Evolutionary conservation across 2,113 vertebrate species (phyloP), one percentile per base, ranked within the genome.

Genomic region (Ictidomys tridecemlineatus): DNA sequence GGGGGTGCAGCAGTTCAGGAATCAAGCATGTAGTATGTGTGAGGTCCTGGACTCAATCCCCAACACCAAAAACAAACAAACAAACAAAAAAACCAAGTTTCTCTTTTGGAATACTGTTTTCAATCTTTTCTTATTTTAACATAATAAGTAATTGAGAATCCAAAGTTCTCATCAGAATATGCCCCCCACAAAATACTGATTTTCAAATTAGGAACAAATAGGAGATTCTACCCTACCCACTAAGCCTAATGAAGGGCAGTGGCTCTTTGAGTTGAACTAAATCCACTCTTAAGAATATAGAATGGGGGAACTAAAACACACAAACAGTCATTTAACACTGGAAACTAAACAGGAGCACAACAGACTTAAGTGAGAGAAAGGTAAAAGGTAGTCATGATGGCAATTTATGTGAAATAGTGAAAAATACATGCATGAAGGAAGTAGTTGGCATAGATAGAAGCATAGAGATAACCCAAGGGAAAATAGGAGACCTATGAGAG

Each of bases 161-260:
- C 45, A 87, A 90, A 93, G 37, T 74, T 87, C 70, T 87, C 93
- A 48, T 78, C n/a, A 85, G 34, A 95, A 84, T 67, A 93, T 42
- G 37, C 0, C 34, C 73, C 83, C 53, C 45, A 45, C 45, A 80
- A 80, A 78, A 39, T 65, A 32, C 77, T 24, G 90, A 58, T 37
- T 90, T 13, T 63, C 42, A 63, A 85, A 20, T 22, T 87, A 73
- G 51, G 12, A 45, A 77, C 9, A 79, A 18, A 76, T n/a, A 58
- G 34, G 58, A 94, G 45, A 80, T 39, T 70, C 39, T 5, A 89
- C n/a, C 58, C 32, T 39, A 30, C 1, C 42, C 48, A 34, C 32
- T n/a, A 79, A 92, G 65, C 11, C 70, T 42, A 61, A 2, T 72
- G 34, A 96, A 69, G 53, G 53, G n/a, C 13, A 42, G 2, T 12